A percentile compares a stretch with the other conserved stretches of the same genome.
These are phyloP conservation scores for Urocynchramus pylzowi DNA, from an alignment of 2,113 vertebrate genomes.

Conservation along the genomic window DNA sequence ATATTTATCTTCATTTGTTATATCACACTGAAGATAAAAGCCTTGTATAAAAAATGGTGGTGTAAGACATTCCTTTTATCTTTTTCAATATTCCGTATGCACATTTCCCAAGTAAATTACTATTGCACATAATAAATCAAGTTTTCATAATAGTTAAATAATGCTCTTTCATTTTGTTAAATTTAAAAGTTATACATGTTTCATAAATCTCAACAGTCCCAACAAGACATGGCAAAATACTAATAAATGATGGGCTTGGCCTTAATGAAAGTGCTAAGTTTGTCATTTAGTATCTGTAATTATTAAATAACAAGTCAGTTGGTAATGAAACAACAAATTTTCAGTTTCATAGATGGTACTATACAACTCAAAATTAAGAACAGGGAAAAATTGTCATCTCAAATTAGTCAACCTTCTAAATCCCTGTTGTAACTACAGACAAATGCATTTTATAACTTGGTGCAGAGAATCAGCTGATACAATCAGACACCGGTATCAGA, in stretches of 20 bases:
- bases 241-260: background rate
- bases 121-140: conserved; percentile 26
- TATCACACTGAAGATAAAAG: conserved; percentile 36
- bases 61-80: background rate
- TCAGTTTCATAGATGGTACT: background rate
- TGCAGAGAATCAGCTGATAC: background rate
- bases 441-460: background rate
- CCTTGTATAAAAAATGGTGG: conserved; percentile 18
- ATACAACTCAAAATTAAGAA: background rate
- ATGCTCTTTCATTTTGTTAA: conserved; percentile 32
- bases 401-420: background rate
- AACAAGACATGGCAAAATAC: background rate
- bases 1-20: conserved; percentile 43
- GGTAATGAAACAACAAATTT: background rate
- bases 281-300: background rate
- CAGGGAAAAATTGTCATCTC: background rate
- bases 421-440: background rate
- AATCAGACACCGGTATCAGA: background rate
- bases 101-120: background rate
- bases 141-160: background rate
- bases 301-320: background rate
- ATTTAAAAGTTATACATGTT: background rate
- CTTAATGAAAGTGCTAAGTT: background rate
- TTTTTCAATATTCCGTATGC: conserved; percentile 2
- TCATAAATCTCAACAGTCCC: background rate